These are phyloP conservation scores for Silurus meridionalis DNA, from an alignment of 2,113 vertebrate genomes.

Conservation along the genomic window DNA sequence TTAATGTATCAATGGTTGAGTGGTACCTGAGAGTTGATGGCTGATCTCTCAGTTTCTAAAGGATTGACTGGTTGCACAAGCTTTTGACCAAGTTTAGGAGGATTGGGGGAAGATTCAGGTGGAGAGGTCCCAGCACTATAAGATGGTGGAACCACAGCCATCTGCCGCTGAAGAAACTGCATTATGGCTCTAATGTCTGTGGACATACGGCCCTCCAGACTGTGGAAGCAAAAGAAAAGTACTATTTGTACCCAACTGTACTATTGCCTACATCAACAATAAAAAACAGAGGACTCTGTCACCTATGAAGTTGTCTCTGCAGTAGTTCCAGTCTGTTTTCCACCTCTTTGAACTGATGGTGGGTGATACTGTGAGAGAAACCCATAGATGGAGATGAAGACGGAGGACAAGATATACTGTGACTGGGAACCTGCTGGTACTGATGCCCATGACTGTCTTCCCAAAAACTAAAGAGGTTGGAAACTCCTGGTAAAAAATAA, in stretches of 20 bases:
- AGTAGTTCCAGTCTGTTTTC: conserved; percentile 77
- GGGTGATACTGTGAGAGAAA: conserved; percentile 61
- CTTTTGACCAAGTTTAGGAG: conserved; percentile 52
- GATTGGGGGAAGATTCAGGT: conserved; percentile 56
- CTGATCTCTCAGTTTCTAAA: conserved; percentile 52
- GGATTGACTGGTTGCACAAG: conserved; percentile 55
- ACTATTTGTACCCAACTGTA: not conserved
- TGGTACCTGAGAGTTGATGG: conserved; percentile 37
- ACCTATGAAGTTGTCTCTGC: conserved; percentile 83
- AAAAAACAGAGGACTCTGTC: not conserved
- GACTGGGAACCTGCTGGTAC: conserved; percentile 79
- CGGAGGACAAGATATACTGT: conserved; percentile 60
- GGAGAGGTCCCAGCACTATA: conserved; percentile 80
- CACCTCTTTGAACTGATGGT: conserved; percentile 65
- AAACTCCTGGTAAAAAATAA: conserved; percentile 75
- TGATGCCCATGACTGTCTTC: conserved; percentile 71
- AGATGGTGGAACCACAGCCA: conserved; percentile 75
- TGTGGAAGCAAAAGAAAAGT: conserved; percentile 45
- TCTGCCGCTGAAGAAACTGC: conserved; percentile 82
- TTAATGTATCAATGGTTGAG: not conserved
- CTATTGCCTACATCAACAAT: too few species aligned
- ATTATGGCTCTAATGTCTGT: conserved; percentile 78
- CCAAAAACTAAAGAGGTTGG: conserved; percentile 85
- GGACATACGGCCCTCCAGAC: conserved; percentile 81
- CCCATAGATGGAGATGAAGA: conserved; percentile 58